phyloP scores from a whole-genome alignment of 2,113 vertebrate species.

The Quiscalus mexicanus region DNA sequence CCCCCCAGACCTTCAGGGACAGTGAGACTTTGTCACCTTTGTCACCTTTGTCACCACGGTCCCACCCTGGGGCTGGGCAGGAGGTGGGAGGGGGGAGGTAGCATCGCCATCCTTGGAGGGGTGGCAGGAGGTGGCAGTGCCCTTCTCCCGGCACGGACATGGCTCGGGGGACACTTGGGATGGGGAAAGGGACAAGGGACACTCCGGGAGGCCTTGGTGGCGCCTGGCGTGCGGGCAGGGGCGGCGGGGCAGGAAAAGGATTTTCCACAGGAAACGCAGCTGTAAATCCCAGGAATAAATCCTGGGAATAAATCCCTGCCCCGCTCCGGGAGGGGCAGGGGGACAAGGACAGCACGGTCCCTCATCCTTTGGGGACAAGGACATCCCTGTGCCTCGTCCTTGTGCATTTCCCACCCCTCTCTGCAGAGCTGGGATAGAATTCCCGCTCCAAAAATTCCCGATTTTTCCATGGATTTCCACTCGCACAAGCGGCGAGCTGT shows the following conservation, averaged over 20 bases:
- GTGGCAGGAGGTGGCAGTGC: not conserved
- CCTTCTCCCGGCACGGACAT: fast-evolving
- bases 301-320: not conserved
- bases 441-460: not conserved
- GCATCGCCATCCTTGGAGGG: fast-evolving
- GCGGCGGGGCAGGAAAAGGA: not conserved
- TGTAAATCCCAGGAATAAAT: not conserved
- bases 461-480: not conserved
- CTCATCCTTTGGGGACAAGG: not conserved
- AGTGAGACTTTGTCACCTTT: not conserved
- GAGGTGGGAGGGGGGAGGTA: not conserved
- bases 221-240: not conserved
- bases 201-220: fast-evolving
- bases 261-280: not conserved
- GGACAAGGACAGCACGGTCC: not conserved
- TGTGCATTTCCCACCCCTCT: not conserved
- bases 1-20: fast-evolving
- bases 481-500: not conserved
- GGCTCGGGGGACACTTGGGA: not conserved
- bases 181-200: not conserved
- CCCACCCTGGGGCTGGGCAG: not conserved
- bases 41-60: not conserved
- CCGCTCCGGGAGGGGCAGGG: not conserved
- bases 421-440: not conserved
- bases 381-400: not conserved